Conservation (phyloP, 2,888 invertebrate species). For the Pinctada fucata region DNA sequence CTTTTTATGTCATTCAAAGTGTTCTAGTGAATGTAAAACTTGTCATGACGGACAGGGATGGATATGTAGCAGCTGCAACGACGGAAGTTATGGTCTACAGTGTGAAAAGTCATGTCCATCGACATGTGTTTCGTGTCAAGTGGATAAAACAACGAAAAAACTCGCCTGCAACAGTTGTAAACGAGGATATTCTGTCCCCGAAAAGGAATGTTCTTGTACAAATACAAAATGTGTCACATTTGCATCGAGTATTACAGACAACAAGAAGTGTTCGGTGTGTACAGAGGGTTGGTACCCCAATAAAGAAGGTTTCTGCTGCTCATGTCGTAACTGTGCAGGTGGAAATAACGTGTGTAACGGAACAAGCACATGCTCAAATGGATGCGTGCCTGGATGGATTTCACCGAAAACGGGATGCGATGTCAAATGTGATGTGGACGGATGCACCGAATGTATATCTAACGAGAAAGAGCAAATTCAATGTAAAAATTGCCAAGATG, state of each 20-base stretch:
- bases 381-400: background rate
- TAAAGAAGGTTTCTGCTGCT: background rate
- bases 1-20: background rate
- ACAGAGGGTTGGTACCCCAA: constrained; percentile 18
- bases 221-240: constrained; percentile 19
- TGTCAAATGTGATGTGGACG: background rate
- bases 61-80: background rate
- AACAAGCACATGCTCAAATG: background rate
- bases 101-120: constrained; percentile 28
- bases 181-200: constrained; percentile 17
- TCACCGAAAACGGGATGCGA: background rate
- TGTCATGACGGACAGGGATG: background rate
- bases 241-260: background rate
- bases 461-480: background rate
- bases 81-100: background rate
- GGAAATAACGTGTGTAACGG: background rate
- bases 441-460: background rate
- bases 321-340: background rate
- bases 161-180: constrained; percentile 15
- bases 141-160: constrained; percentile 14
- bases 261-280: constrained; percentile 10
- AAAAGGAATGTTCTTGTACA: constrained; percentile 25
- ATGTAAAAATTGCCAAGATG: background rate
- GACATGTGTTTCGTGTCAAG: constrained; percentile 16
- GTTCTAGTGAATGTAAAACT: background rate